Base-by-base conservation (phyloP, 2,888 invertebrate genomes). In the Seladonia tumulorum region DNA sequence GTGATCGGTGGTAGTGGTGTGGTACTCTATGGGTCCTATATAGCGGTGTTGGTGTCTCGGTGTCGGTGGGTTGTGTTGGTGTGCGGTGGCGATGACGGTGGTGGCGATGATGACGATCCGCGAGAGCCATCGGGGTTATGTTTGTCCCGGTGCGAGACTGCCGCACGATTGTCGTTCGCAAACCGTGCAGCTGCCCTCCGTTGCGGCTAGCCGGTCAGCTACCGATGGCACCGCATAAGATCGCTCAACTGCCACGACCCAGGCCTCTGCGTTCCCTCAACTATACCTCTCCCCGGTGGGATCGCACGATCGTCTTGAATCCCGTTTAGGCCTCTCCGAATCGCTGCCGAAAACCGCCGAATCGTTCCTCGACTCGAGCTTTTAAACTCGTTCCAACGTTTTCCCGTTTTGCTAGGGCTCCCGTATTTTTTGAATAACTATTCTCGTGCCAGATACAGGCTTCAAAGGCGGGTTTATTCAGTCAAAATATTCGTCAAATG, bases 191-290 rank as follows among this genome's bases (percentile, higher is more conserved):
- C 90, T 97, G 97, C 95, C 95, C 29, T 95, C 88, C 94, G 96
- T 90, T 97, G 97, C 95, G 96, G 96, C 87, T 97, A 97, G 95
- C 95, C 96, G 87, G 97, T 97, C 89, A 96, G 96, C 93, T 97
- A 97, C 95, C 95, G 97, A 92, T 97, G 97, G 96, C 97, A 97
- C 93, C 97, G 97, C 93, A 95, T 96, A 95, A 57, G 57, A 57
- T 70, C 70, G 70, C 42, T 22, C n/a, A 42, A 42, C 42, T 42
- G 42, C 70, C 70, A 70, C n/a, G n/a, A n/a, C 70, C 39, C n/a
- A 12, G 12, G n/a, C 35, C n/a, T n/a, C 39, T 42, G 22, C 12
- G 12, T 39, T 18, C 10, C n/a, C 68, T 0, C 12, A 70, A 42
- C n/a, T 70, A 12, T 42, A n/a, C 12, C 68, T 8, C 39, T 5